phyloP scores from a whole-genome alignment of 2,113 vertebrate species.

The Microcebus jonahi region DNA sequence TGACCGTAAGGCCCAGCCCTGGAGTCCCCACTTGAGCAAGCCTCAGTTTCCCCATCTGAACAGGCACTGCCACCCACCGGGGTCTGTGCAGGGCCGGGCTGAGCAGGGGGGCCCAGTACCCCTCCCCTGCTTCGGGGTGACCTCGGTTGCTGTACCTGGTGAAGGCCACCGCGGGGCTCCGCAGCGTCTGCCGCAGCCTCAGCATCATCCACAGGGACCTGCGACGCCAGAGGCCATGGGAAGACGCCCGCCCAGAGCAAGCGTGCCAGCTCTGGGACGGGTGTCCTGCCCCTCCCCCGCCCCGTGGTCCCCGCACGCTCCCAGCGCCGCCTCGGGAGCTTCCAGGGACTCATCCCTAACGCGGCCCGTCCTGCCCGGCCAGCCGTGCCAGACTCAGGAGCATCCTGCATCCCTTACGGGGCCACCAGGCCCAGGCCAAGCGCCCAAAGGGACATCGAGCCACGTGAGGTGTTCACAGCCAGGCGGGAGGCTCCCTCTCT shows the following conservation, averaged over 20 bases:
- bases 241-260: accelerated
- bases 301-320: not conserved
- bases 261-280: not conserved
- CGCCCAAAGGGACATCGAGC: not conserved
- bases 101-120: not conserved
- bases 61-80: not conserved
- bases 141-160: accelerated
- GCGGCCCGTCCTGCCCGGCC: accelerated
- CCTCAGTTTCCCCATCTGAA: not conserved
- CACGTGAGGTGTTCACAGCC: not conserved
- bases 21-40: not conserved
- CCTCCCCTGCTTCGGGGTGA: not conserved
- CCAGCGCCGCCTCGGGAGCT: not conserved
- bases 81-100: no score
- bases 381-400: not conserved
- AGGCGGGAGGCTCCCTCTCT: no score
- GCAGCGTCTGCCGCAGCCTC: slow-evolving; percentile 75
- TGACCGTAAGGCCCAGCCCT: not conserved
- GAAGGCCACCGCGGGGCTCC: not conserved
- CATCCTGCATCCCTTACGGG: accelerated
- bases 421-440: no score
- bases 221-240: not conserved
- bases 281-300: not conserved
- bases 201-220: slow-evolving; percentile 83
- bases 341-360: not conserved